phyloP scores from a whole-genome alignment of 2,113 vertebrate species.

The Cyrtonyx montezumae region DNA sequence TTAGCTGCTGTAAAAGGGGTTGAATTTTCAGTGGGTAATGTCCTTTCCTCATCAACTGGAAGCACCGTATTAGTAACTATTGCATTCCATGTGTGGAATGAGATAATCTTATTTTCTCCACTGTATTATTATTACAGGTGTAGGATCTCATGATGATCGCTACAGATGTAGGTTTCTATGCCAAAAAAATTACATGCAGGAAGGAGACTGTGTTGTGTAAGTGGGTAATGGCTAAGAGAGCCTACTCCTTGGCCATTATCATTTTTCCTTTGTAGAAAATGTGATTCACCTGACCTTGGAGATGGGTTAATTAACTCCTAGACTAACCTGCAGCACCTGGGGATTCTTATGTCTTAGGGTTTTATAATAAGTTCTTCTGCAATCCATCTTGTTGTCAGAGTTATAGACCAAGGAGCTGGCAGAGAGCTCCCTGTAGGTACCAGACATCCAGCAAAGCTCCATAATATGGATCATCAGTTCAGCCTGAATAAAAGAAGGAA shows the following conservation, averaged over 20 bases:
- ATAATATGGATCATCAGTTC: constrained; percentile 31
- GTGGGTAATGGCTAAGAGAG: not conserved
- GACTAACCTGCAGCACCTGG: not conserved
- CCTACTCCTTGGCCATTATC: not conserved
- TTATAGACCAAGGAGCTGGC: constrained; percentile 36
- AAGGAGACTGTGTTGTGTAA: not conserved
- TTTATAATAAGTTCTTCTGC: not conserved
- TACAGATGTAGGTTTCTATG: not conserved
- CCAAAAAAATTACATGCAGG: not conserved
- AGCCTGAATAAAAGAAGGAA: constrained; percentile 15
- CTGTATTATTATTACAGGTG: not conserved
- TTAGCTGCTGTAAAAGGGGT: not conserved
- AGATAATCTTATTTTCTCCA: not conserved
- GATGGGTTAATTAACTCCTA: constrained; percentile 29
- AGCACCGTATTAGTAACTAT: not conserved
- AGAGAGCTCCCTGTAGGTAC: constrained; percentile 41
- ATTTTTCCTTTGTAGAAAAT: not conserved
- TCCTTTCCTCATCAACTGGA: not conserved
- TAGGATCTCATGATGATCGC: not conserved
- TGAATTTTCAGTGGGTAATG: not conserved
- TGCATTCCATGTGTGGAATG: not conserved
- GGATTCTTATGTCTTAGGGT: not conserved
- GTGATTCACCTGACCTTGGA: constrained; percentile 3
- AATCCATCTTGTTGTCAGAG: constrained; percentile 41
- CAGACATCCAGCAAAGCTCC: constrained; percentile 25